Evolutionary conservation across 2,888 invertebrate genomes (phyloP).

Genomic region (Blera fallax): DNA sequence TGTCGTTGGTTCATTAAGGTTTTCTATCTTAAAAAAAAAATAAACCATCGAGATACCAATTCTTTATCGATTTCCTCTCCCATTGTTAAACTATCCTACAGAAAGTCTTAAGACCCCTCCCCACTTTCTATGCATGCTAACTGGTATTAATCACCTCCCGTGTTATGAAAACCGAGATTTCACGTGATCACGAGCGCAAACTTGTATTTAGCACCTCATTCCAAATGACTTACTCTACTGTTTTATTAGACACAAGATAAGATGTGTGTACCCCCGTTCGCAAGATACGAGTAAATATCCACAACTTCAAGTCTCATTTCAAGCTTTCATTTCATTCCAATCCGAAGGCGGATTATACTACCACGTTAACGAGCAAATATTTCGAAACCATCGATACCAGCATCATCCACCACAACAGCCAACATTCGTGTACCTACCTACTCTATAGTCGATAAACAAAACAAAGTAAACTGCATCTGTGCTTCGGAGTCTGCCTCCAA

Average conservation of each 20-base stretch:
- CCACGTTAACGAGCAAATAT: constrained; percentile 32
- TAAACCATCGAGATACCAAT: no score
- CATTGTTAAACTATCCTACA: neutral
- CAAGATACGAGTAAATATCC: neutral
- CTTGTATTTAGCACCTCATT: constrained; percentile 29
- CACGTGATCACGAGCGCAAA: constrained; percentile 17
- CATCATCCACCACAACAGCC: neutral
- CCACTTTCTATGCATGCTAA: constrained; percentile 20
- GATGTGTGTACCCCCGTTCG: neutral
- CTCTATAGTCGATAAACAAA: neutral
- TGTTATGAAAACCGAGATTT: constrained; percentile 1
- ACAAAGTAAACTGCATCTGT: constrained; percentile 17
- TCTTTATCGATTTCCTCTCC: no score
- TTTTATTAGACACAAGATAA: constrained; percentile 23
- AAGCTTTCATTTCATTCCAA: constrained; percentile 7
- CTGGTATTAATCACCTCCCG: constrained; percentile 22
- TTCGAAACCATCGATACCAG: constrained; percentile 30
- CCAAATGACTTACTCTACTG: neutral
- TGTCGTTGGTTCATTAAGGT: no score
- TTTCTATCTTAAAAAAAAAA: no score
- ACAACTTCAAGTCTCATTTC: constrained; percentile 1
- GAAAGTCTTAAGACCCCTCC: neutral
- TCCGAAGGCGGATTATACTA: constrained; percentile 31
- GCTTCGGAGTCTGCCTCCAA: neutral
- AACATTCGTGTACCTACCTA: neutral